phyloP scores from a whole-genome alignment of 2,797 vertebrate species.

The Malacoctenus gilli region DNA sequence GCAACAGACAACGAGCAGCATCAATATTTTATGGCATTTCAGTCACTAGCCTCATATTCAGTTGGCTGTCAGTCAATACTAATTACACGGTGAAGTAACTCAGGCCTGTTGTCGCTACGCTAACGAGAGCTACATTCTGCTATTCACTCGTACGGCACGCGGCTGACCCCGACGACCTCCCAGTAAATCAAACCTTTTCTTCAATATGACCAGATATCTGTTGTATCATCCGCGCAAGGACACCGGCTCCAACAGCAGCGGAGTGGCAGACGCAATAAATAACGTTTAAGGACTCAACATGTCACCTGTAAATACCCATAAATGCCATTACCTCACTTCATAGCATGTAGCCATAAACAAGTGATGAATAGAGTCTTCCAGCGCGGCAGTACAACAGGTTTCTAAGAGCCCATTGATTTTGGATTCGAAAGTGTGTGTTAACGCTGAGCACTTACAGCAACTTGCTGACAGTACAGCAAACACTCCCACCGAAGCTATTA shows the following conservation, averaged over 20 bases:
- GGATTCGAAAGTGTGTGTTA: constrained; percentile 70
- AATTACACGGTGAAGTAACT: constrained; percentile 56
- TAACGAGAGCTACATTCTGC: constrained; percentile 46
- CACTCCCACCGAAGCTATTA: constrained; percentile 70
- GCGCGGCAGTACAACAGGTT: constrained; percentile 91
- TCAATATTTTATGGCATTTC: constrained; percentile 64
- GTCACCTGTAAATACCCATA: constrained; percentile 82
- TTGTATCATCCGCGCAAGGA: constrained; percentile 75
- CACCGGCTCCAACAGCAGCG: constrained; percentile 58
- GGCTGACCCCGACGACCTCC: constrained; percentile 73
- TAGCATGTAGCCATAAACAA: constrained; percentile 86
- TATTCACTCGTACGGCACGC: constrained; percentile 83
- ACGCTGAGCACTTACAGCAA: constrained; percentile 70
- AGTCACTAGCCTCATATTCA: constrained; percentile 57
- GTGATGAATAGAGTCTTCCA: constrained; percentile 96
- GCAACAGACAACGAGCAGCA: constrained; percentile 76
- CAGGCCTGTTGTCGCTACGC: constrained; percentile 32
- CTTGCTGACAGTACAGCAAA: constrained; percentile 72
- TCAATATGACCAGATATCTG: constrained; percentile 66
- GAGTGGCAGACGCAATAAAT: constrained; percentile 79
- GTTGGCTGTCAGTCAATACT: constrained; percentile 56
- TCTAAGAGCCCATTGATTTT: constrained; percentile 77
- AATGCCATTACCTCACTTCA: constrained; percentile 83
- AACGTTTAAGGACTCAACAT: constrained; percentile 78
- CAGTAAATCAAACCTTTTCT: constrained; percentile 66